These are phyloP conservation scores for Scrobipalpa atriplicella DNA, from an alignment of 2,888 invertebrate genomes.

Conservation along the genomic window DNA sequence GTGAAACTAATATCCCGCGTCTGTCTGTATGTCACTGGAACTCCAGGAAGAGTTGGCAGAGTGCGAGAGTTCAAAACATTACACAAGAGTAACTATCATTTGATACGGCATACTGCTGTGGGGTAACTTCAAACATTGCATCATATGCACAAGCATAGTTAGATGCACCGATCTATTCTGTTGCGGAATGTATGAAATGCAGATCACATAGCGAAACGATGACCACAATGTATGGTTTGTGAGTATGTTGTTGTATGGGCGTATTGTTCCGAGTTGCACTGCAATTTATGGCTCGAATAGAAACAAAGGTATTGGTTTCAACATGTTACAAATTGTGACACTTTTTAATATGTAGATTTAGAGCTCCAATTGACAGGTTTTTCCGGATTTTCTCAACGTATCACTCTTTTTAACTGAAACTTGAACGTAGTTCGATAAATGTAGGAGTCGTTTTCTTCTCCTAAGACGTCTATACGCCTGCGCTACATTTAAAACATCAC, in stretches of 20 bases:
- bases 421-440: too few relatives aligned
- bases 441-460: too few relatives aligned
- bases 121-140: constrained; percentile 42
- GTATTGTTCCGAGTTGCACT: constrained; percentile 17
- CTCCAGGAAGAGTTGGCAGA: constrained; percentile 48
- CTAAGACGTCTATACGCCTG: too few relatives aligned
- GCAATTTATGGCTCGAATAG: neutral
- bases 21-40: constrained; percentile 34
- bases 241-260: neutral
- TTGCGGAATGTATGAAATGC: constrained; percentile 24
- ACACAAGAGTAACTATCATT: constrained; percentile 55
- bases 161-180: constrained; percentile 15
- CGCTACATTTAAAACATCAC: neutral
- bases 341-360: neutral
- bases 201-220: constrained; percentile 25
- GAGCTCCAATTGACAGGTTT: neutral
- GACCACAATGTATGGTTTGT: constrained; percentile 13
- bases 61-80: constrained; percentile 60
- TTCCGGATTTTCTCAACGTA: neutral
- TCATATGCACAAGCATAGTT: constrained; percentile 19
- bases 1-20: constrained; percentile 16
- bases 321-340: constrained; percentile 5
- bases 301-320: constrained; percentile 1
- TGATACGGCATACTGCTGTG: constrained; percentile 52
- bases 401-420: too few relatives aligned